Conservation (phyloP, 1,140 invertebrate genomes). For the Venturia canescens region DNA sequence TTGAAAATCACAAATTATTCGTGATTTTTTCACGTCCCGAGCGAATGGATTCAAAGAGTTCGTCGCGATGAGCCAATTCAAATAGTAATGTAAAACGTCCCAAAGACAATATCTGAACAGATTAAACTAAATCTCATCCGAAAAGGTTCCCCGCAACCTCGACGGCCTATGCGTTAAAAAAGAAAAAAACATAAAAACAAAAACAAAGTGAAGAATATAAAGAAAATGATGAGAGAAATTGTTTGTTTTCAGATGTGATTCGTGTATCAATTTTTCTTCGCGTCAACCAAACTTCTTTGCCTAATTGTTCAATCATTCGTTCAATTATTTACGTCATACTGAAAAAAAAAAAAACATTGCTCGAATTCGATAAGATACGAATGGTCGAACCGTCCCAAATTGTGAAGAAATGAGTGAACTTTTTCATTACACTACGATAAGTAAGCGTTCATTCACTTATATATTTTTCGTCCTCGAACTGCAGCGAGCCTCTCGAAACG, state of each 20-base stretch:
- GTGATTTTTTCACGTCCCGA: background rate
- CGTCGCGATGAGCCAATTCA: slow-evolving; percentile 56
- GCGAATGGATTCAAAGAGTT: slow-evolving; percentile 29
- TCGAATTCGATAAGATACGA: background rate
- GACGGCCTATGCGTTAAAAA: slow-evolving; percentile 55
- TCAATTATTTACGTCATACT: background rate
- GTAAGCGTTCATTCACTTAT: background rate
- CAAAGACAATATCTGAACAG: slow-evolving; percentile 72
- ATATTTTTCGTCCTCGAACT: background rate
- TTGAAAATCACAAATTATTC: background rate
- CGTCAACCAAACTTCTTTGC: slow-evolving; percentile 18
- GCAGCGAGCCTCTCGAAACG: background rate
- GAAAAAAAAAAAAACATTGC: background rate
- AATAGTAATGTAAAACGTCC: slow-evolving; percentile 73
- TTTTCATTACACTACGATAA: background rate
- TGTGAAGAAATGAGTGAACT: background rate
- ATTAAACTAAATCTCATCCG: slow-evolving; percentile 62
- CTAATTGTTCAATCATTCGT: slow-evolving; percentile 6
- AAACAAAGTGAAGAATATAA: background rate
- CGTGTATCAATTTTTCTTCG: slow-evolving; percentile 22
- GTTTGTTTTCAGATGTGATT: slow-evolving; percentile 36
- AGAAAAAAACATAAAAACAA: slow-evolving; percentile 39
- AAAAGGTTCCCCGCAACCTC: slow-evolving; percentile 48
- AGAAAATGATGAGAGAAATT: slow-evolving; percentile 40
- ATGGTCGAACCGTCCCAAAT: slow-evolving; percentile 9